Conservation (phyloP, 2,888 invertebrate genomes). For the Pristionchus fissidentatus region DNA sequence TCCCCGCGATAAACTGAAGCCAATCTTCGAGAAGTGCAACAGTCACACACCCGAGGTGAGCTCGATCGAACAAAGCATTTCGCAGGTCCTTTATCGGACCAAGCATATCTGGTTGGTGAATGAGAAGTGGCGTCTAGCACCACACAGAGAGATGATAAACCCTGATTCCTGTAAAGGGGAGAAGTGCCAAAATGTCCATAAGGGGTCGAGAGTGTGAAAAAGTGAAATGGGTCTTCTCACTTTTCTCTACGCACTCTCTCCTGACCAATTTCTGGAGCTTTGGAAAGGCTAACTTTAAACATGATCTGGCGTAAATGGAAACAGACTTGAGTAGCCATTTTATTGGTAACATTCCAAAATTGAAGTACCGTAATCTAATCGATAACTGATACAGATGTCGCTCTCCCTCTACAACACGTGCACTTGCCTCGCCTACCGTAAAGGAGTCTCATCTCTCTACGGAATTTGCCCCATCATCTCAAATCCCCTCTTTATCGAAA, state of each 20-base stretch:
- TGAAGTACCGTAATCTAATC: neutral
- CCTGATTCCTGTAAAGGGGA: too few relatives aligned
- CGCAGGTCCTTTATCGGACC: neutral
- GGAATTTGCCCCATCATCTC: constrained; percentile 36
- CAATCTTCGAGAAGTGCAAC: constrained; percentile 17
- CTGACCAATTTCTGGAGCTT: too few relatives aligned
- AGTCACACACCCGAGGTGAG: constrained; percentile 13
- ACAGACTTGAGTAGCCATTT: too few relatives aligned
- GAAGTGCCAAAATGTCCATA: too few relatives aligned
- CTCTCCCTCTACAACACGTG: neutral
- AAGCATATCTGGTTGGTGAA: too few relatives aligned
- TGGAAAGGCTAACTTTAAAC: too few relatives aligned
- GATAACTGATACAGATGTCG: neutral
- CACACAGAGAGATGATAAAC: too few relatives aligned
- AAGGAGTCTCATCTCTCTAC: constrained; percentile 19
- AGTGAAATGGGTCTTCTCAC: too few relatives aligned
- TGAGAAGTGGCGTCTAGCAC: too few relatives aligned
- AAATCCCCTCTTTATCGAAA: constrained; percentile 27
- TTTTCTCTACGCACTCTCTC: neutral
- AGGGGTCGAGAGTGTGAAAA: too few relatives aligned
- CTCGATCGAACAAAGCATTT: neutral
- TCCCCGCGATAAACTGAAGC: neutral
- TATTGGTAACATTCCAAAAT: too few relatives aligned
- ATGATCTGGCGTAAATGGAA: too few relatives aligned
- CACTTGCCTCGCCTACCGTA: constrained; percentile 4